A percentile compares a stretch with the other conserved stretches of the same genome.
Conservation (phyloP, 2,113 vertebrate genomes). For the Chamaea fasciata region DNA sequence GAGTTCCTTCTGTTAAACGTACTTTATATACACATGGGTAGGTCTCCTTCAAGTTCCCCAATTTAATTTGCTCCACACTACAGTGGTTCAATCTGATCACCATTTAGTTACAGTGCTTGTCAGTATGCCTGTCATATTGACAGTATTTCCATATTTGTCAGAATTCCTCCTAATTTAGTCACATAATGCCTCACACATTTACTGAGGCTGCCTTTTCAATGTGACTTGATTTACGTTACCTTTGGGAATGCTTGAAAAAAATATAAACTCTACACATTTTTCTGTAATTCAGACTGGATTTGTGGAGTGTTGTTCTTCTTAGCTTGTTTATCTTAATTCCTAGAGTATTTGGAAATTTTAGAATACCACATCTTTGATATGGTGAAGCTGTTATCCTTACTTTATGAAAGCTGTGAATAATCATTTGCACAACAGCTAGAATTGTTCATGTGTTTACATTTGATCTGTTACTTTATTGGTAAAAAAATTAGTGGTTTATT, state of each 20-base stretch:
- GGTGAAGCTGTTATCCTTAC: not conserved
- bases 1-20: not conserved
- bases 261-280: not conserved
- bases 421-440: not conserved
- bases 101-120: not conserved
- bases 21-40: not conserved
- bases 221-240: not conserved
- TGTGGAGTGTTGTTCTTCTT: not conserved
- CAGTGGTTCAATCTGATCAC: not conserved
- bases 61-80: constrained; percentile 31
- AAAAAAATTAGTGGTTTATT: constrained; percentile 27
- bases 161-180: not conserved
- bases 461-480: not conserved
- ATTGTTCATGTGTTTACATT: not conserved
- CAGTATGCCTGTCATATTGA: not conserved
- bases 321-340: not conserved
- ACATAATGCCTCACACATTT: not conserved
- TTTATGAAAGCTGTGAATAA: constrained; percentile 3
- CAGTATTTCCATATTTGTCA: not conserved
- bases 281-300: constrained; percentile 3
- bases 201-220: not conserved
- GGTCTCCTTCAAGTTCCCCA: not conserved
- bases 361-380: not conserved
- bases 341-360: not conserved
- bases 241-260: not conserved